phyloP scores from a whole-genome alignment of 2,113 vertebrate species.

The Bolborhynchus lineola region DNA sequence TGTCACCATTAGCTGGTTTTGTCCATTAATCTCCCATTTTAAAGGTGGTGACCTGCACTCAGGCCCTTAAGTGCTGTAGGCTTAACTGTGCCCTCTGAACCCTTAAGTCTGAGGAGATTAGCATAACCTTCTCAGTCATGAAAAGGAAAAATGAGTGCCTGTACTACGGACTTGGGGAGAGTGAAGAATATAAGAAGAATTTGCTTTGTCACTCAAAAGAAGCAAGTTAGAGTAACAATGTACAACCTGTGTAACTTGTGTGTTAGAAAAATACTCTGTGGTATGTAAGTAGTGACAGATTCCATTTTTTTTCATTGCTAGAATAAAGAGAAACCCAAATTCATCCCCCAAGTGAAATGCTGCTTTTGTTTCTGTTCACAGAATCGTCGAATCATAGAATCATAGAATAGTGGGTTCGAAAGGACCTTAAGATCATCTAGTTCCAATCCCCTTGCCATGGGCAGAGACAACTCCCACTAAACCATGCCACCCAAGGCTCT shows the following conservation, averaged over 20 bases:
- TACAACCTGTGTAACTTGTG: not conserved
- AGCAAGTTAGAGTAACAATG: not conserved
- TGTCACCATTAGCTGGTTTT: not conserved
- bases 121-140: not conserved
- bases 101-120: not conserved
- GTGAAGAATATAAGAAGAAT: not conserved
- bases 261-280: not conserved
- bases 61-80: not conserved
- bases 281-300: not conserved
- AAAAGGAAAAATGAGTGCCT: not conserved
- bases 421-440: no score
- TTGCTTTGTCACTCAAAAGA: not conserved
- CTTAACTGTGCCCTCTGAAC: not conserved
- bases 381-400: no score
- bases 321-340: not conserved
- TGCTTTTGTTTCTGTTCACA: not conserved
- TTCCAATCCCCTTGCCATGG: no score
- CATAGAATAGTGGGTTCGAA: no score
- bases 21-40: not conserved
- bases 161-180: rapidly evolving
- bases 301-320: not conserved
- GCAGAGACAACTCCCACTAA: no score
- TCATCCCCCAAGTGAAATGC: not conserved
- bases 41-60: not conserved
- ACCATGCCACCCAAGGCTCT: no score